A percentile compares a stretch with the other conserved stretches of the same genome.
These are phyloP conservation scores for Lamprotornis superbus DNA, from an alignment of 2,113 vertebrate species.

Conservation along the genomic window DNA sequence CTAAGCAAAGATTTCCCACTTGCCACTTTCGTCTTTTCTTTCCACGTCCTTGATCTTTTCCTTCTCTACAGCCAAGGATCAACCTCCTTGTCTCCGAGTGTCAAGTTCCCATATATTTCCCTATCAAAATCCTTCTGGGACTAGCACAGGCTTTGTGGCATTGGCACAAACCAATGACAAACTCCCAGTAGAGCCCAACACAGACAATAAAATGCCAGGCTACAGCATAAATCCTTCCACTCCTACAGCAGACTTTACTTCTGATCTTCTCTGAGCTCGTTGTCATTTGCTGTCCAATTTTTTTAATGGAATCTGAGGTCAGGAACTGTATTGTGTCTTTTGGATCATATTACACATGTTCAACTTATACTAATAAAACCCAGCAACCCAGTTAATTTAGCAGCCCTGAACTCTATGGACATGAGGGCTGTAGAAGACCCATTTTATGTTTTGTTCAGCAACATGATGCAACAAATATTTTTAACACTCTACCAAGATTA, in stretches of 20 bases:
- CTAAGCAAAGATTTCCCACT: neutral
- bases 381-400: neutral
- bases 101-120: neutral
- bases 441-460: conserved; percentile 1
- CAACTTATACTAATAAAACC: neutral
- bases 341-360: neutral
- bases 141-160: neutral
- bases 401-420: neutral
- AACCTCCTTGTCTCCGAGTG: neutral
- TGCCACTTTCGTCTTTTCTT: neutral
- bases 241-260: neutral
- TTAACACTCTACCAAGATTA: neutral
- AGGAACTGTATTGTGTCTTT: neutral
- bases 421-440: neutral
- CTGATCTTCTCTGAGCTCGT: neutral
- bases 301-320: neutral
- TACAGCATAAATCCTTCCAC: neutral
- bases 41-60: neutral
- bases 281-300: neutral
- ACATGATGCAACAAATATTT: neutral
- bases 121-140: neutral
- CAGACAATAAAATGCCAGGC: neutral
- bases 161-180: neutral
- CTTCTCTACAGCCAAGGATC: neutral
- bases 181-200: neutral